These are phyloP conservation scores for Ochropleura leucogaster DNA, from an alignment of 2,888 invertebrate species.

Conservation along the genomic window DNA sequence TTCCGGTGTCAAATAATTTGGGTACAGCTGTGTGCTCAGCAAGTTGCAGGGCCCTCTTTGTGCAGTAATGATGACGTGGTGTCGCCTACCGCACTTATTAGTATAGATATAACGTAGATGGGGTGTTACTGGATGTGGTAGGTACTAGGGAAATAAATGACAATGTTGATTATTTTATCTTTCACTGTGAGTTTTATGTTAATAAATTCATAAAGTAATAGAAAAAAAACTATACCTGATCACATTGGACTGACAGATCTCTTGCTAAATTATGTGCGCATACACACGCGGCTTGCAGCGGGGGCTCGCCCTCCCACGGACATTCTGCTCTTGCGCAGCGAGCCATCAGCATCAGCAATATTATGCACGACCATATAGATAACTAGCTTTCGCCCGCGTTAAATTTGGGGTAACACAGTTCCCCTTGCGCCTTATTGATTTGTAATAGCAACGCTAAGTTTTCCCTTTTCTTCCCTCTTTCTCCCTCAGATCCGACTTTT, in stretches of 20 bases:
- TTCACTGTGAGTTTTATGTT: background rate
- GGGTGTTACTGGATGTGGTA: conserved; percentile 43
- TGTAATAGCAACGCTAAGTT: no score
- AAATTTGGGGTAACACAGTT: no score
- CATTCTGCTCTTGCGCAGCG: conserved; percentile 92
- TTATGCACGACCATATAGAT: conserved; percentile 73
- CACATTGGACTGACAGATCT: conserved; percentile 97
- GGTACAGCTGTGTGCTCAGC: conserved; percentile 47
- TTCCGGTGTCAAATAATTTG: conserved; percentile 51
- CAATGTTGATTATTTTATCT: conserved; percentile 10
- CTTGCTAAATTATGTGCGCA: conserved; percentile 96
- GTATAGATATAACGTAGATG: conserved; percentile 55
- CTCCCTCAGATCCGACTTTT: no score
- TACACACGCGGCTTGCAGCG: conserved; percentile 95
- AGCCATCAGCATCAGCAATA: conserved; percentile 70
- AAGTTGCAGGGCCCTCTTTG: conserved; percentile 71
- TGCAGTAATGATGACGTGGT: conserved; percentile 78
- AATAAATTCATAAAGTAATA: background rate
- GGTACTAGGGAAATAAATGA: background rate
- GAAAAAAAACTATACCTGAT: conserved; percentile 89
- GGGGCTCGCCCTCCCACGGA: conserved; percentile 95
- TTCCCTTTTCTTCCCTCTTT: no score
- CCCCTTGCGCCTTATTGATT: no score
- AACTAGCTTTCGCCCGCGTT: no score
- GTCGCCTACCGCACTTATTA: conserved; percentile 80